Percentiles rank a stretch among this genome's conserved stretches.
Evolutionary conservation across 53 echinoderm and acorn worm species (phyloP).

Genomic region (Stichopus horrens): DNA sequence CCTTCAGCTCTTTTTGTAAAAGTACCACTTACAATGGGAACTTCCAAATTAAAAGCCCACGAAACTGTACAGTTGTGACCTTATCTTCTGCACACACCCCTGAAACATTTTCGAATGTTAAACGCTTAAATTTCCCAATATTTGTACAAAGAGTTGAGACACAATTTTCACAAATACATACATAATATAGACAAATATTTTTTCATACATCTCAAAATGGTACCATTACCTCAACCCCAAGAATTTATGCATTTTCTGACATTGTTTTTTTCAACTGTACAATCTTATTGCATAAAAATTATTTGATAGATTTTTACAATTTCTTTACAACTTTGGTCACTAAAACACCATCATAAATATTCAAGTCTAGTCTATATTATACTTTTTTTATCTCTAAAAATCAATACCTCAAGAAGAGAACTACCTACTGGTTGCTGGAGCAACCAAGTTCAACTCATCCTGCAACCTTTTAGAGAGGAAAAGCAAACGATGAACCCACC

Average conservation of each 20-base stretch:
- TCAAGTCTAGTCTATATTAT: neutral
- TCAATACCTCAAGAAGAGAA: neutral
- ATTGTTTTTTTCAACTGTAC: constrained; percentile 7
- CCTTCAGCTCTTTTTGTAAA: no score
- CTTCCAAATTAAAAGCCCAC: no score
- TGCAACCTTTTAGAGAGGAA: no score
- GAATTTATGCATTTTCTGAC: neutral
- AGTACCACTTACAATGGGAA: no score
- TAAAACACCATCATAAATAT: constrained; percentile 36
- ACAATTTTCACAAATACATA: constrained; percentile 5
- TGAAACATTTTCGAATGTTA: no score
- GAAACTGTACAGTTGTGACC: no score
- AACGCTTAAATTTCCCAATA: neutral
- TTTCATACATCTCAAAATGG: neutral
- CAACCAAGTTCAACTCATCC: no score
- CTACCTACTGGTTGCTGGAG: no score
- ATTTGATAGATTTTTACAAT: constrained; percentile 20
- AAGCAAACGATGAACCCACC: no score
- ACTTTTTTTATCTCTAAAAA: neutral
- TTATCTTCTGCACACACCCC: no score
- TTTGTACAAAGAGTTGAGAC: neutral
- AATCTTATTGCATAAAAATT: constrained; percentile 41
- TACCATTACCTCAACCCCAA: neutral
- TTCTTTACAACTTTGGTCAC: constrained; percentile 45
- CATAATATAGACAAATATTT: neutral